These are phyloP conservation scores for Lepilemur septentrionalis DNA, from an alignment of 2,797 vertebrate genomes.

Conservation along the genomic window DNA sequence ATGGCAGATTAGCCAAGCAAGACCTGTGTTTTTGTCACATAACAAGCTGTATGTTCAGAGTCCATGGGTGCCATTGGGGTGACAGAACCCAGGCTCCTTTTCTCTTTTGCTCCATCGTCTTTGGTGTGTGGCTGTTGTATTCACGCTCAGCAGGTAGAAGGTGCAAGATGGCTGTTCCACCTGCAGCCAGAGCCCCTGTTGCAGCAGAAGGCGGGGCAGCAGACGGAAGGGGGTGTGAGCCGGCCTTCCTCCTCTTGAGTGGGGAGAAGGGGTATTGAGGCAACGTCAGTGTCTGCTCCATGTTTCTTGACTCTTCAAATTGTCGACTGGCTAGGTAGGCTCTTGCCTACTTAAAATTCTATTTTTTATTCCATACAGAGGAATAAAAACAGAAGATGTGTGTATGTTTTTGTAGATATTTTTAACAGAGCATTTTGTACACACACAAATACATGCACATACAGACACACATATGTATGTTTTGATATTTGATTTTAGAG, in stretches of 20 bases:
- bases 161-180: background rate
- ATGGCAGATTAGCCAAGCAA: background rate
- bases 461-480: no score
- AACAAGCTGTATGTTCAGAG: background rate
- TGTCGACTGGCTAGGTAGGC: background rate
- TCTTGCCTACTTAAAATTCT: background rate
- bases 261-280: accelerated
- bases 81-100: background rate
- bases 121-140: background rate
- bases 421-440: background rate
- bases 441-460: background rate
- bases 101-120: background rate
- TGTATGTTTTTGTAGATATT: background rate
- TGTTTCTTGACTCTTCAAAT: background rate
- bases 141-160: background rate
- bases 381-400: background rate
- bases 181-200: no score
- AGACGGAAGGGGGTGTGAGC: background rate
- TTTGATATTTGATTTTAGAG: background rate
- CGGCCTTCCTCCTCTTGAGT: no score
- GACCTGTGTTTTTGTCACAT: background rate
- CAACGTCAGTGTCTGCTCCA: accelerated
- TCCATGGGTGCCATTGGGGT: background rate
- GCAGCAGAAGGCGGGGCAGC: no score
- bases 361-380: background rate